phyloP scores from a whole-genome alignment of 2,797 vertebrate species.

The Phrynocephalus forsythii region DNA sequence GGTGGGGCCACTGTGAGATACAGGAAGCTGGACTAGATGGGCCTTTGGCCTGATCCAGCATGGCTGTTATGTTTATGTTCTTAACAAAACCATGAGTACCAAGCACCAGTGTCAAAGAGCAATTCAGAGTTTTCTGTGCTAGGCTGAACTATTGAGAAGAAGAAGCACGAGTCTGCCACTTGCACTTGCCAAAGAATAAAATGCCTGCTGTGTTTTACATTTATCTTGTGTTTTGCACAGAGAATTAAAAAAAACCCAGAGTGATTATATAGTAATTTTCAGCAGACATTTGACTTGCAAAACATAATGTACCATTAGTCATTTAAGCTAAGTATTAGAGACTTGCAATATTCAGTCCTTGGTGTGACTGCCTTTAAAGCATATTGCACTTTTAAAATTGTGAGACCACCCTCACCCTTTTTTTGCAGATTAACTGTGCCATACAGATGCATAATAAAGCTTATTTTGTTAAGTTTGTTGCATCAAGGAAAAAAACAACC shows the following conservation, averaged over 20 bases:
- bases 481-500: too few relatives aligned
- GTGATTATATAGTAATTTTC: background rate
- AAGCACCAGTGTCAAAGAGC: background rate
- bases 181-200: background rate
- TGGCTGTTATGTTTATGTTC: too few relatives aligned
- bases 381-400: background rate
- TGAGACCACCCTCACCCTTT: background rate
- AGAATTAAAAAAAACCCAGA: background rate
- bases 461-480: too few relatives aligned
- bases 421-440: background rate
- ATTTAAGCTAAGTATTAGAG: background rate
- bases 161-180: background rate
- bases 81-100: background rate
- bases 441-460: background rate
- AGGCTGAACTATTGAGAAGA: background rate
- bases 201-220: background rate
- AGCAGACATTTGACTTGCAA: background rate
- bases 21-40: too few relatives aligned
- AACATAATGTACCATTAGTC: conserved; percentile 8
- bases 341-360: background rate
- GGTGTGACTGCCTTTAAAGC: background rate
- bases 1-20: too few relatives aligned
- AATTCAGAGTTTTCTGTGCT: background rate
- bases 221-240: background rate
- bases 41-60: too few relatives aligned